Conservation (phyloP, 1,140 invertebrate species). For the Panagrolaimus sp. region DNA sequence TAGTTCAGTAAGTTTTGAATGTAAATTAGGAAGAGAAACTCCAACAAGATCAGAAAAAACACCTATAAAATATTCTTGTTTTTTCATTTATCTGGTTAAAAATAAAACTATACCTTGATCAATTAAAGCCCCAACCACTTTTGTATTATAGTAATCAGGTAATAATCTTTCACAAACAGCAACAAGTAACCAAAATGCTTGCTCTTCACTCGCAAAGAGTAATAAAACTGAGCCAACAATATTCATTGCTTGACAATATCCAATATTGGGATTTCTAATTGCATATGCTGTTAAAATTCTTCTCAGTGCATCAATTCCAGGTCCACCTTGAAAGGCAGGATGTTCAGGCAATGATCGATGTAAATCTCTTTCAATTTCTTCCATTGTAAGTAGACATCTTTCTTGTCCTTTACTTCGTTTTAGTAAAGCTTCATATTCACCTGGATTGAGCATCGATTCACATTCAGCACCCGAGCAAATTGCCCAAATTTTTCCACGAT, state of each 20-base stretch:
- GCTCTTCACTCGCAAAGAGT: constrained; percentile 89
- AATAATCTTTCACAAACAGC: constrained; percentile 88
- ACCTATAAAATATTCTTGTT: constrained; percentile 31
- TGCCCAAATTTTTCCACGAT: constrained; percentile 88
- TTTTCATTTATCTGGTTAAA: no score
- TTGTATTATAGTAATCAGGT: constrained; percentile 94
- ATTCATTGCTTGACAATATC: constrained; percentile 97
- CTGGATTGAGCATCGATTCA: constrained; percentile 72
- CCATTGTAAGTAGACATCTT: constrained; percentile 71
- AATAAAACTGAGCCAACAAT: constrained; percentile 91
- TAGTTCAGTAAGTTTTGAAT: constrained; percentile 75
- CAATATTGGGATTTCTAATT: constrained; percentile 87
- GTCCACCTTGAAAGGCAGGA: constrained; percentile 84
- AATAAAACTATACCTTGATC: constrained; percentile 64
- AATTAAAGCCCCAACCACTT: constrained; percentile 85
- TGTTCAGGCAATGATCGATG: constrained; percentile 92
- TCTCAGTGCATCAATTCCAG: constrained; percentile 80
- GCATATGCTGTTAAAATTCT: constrained; percentile 91
- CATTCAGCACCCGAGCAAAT: constrained; percentile 82
- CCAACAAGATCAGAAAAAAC: constrained; percentile 77
- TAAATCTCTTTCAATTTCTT: constrained; percentile 96
- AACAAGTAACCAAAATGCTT: constrained; percentile 92
- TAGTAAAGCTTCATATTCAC: constrained; percentile 77
- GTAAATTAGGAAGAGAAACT: constrained; percentile 75
- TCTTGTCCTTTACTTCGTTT: constrained; percentile 70